Evolutionary conservation across 1,140 invertebrate species (phyloP).

Genomic region (Eupeodes corollae): DNA sequence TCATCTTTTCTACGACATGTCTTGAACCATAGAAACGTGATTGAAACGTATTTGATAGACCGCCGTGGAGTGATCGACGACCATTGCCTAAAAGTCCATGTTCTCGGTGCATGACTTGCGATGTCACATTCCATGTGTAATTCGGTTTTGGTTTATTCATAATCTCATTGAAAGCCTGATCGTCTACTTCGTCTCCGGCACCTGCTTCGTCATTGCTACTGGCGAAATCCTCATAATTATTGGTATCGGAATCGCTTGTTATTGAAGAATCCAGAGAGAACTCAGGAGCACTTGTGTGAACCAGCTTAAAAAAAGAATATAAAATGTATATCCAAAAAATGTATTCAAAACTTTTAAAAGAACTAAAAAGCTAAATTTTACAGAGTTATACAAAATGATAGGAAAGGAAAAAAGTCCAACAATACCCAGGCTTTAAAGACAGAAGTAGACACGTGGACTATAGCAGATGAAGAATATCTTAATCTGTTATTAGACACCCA

Average conservation of each 20-base stretch:
- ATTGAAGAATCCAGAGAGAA: neutral
- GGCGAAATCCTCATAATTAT: neutral
- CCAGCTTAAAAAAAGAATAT: no score
- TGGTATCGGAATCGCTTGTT: neutral
- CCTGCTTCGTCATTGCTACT: conserved; percentile 2
- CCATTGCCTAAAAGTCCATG: conserved; percentile 15
- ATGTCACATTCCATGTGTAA: conserved; percentile 15
- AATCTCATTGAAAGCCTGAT: conserved; percentile 6
- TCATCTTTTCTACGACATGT: conserved; percentile 68
- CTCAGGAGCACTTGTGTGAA: neutral
- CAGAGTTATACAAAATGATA: no score
- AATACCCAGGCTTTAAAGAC: no score
- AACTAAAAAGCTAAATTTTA: no score
- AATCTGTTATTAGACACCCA: no score
- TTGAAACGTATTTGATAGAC: conserved; percentile 7
- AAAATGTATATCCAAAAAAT: no score
- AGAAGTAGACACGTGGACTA: no score
- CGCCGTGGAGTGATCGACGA: conserved; percentile 3
- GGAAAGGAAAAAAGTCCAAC: no score
- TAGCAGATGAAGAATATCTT: no score
- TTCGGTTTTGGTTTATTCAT: conserved; percentile 20
- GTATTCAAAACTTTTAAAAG: no score
- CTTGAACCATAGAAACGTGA: conserved; percentile 69
- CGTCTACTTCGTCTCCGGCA: neutral
- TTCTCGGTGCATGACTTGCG: conserved; percentile 24